phyloP scores from a whole-genome alignment of 2,888 invertebrate genomes.

The Diarsia dahlii region DNA sequence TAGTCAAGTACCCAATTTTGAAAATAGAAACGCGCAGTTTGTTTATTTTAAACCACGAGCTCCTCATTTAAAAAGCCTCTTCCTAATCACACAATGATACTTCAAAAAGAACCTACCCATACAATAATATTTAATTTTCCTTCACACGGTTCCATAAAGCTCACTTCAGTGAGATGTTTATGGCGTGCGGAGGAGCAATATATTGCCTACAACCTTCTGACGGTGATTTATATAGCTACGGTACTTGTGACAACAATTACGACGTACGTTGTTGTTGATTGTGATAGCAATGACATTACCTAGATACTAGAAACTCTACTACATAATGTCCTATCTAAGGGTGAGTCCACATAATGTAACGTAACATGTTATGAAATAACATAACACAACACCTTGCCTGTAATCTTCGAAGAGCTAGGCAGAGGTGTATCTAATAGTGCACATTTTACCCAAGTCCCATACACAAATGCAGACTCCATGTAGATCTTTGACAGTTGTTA shows the following conservation, averaged over 20 bases:
- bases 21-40: too few relatives aligned
- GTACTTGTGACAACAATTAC: slow-evolving; percentile 65
- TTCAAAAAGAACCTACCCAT: slow-evolving; percentile 10
- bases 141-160: slow-evolving; percentile 57
- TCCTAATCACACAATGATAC: not conserved
- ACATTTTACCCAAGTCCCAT: too few relatives aligned
- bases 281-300: slow-evolving; percentile 49
- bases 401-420: too few relatives aligned
- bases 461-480: too few relatives aligned
- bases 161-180: slow-evolving; percentile 64
- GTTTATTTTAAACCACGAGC: too few relatives aligned
- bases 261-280: slow-evolving; percentile 54
- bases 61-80: not conserved
- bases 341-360: not conserved
- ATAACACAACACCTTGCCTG: too few relatives aligned
- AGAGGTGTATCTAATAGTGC: too few relatives aligned
- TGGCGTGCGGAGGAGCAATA: slow-evolving; percentile 57
- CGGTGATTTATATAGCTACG: slow-evolving; percentile 60
- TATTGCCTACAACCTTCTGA: slow-evolving; percentile 57
- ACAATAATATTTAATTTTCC: slow-evolving; percentile 65
- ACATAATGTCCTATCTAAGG: slow-evolving; percentile 13
- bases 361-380: not conserved
- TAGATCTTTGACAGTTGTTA: too few relatives aligned
- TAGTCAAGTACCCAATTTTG: too few relatives aligned
- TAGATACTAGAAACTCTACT: slow-evolving; percentile 19